Conservation (phyloP, 1,140 invertebrate species). For the Drosophila jambulina region DNA sequence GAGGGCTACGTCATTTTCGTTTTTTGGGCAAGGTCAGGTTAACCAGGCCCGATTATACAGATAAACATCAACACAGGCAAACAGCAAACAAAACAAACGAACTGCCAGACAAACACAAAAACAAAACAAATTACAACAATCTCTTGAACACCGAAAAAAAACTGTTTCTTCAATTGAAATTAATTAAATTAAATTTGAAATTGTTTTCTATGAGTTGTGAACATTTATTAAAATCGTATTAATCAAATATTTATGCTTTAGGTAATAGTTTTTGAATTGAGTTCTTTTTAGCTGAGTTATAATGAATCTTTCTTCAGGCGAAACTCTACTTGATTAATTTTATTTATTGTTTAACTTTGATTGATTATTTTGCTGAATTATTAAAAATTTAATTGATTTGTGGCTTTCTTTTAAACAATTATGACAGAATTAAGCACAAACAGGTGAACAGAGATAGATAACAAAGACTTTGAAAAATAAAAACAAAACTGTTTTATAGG, state of each 20-base stretch:
- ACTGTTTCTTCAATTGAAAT: not conserved
- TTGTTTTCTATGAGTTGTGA: not conserved
- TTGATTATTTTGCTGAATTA: not conserved
- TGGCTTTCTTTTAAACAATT: not conserved
- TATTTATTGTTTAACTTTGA: not conserved
- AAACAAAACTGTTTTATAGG: not conserved
- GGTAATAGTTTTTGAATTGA: not conserved
- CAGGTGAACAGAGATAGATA: not conserved
- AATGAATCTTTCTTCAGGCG: not conserved
- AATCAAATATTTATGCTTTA: not conserved
- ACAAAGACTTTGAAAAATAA: not conserved
- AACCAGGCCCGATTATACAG: slow-evolving; percentile 45
- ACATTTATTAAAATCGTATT: not conserved
- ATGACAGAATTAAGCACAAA: not conserved
- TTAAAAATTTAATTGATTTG: not conserved
- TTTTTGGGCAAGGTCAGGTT: slow-evolving; percentile 57
- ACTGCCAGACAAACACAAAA: slow-evolving; percentile 32
- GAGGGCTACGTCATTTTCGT: slow-evolving; percentile 25
- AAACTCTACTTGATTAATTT: not conserved
- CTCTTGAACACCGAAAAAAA: slow-evolving; percentile 29
- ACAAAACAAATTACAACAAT: slow-evolving; percentile 50
- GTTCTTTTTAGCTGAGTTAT: not conserved
- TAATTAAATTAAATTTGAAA: not conserved
- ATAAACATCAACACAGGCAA: slow-evolving; percentile 36
- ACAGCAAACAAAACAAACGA: slow-evolving; percentile 28